Conservation (phyloP, 2,888 invertebrate species). For the Polydrusus pterygomalis region DNA sequence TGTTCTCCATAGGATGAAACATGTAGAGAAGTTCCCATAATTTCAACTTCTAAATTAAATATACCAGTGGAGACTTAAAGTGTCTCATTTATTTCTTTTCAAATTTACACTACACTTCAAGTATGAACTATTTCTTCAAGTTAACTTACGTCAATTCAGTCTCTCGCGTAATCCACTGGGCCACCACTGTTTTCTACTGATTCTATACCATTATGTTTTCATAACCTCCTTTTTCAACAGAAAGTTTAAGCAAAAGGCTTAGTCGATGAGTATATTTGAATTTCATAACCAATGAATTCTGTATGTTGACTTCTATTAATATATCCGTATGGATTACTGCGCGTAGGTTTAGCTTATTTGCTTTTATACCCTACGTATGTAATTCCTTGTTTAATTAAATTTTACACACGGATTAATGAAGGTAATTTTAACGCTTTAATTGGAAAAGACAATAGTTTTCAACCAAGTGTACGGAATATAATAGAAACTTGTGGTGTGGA, state of each 20-base stretch:
- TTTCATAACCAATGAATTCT: slow-evolving; percentile 28
- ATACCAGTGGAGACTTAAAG: no score
- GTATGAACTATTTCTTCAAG: no score
- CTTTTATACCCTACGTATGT: slow-evolving; percentile 28
- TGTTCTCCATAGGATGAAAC: no score
- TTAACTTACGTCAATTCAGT: no score
- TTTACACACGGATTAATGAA: slow-evolving; percentile 45
- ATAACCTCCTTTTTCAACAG: slow-evolving; percentile 2
- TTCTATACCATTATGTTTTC: background rate
- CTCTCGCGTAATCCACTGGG: no score
- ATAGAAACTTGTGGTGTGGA: slow-evolving; percentile 16
- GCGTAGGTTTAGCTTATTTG: slow-evolving; percentile 39
- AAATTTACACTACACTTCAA: no score
- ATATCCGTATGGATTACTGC: slow-evolving; percentile 40
- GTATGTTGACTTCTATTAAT: slow-evolving; percentile 36
- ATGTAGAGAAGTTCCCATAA: no score
- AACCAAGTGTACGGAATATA: slow-evolving; percentile 16
- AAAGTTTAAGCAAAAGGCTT: background rate
- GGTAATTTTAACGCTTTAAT: slow-evolving; percentile 41
- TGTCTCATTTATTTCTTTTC: no score
- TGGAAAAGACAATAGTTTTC: slow-evolving; percentile 36
- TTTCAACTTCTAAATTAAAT: no score
- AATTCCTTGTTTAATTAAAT: slow-evolving; percentile 46
- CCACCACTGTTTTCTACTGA: no score
- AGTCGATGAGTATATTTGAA: slow-evolving; percentile 27